Percentiles rank a stretch among this genome's conserved stretches.
Evolutionary conservation across 2,888 invertebrate genomes (phyloP).

Genomic region (Catocala sponsa): DNA sequence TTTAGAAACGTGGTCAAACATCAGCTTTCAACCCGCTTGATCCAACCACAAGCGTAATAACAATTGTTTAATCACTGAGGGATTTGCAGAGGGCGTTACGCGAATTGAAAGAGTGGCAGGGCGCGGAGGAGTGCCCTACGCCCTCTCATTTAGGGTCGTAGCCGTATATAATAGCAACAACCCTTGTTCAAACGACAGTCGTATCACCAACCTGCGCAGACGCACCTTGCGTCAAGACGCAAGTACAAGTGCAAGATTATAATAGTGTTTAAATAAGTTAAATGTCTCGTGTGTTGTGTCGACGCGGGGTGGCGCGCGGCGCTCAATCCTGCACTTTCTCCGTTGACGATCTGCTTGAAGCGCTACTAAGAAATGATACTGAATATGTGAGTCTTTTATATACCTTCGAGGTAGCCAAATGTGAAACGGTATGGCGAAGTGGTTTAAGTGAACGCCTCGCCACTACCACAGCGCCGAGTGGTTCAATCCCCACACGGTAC

Average conservation of each 20-base stretch:
- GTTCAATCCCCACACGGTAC: background rate
- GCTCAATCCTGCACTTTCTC: slow-evolving; percentile 59
- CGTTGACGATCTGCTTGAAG: slow-evolving; percentile 56
- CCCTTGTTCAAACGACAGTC: slow-evolving; percentile 29
- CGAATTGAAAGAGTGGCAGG: slow-evolving; percentile 50
- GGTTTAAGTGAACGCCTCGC: background rate
- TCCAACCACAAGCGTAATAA: slow-evolving; percentile 34
- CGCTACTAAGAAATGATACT: slow-evolving; percentile 45
- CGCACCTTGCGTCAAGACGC: slow-evolving; percentile 9
- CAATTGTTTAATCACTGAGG: slow-evolving; percentile 65
- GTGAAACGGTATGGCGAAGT: too few relatives aligned
- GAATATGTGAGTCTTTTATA: slow-evolving; percentile 32
- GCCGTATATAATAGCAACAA: slow-evolving; percentile 36
- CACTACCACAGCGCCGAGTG: background rate
- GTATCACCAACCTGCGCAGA: slow-evolving; percentile 30
- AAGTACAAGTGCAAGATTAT: too few relatives aligned
- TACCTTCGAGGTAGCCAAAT: too few relatives aligned
- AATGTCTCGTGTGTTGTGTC: slow-evolving; percentile 56
- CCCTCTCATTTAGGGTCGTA: slow-evolving; percentile 30
- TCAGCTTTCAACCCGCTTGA: background rate
- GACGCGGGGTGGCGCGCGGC: slow-evolving; percentile 67
- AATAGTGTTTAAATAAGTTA: background rate
- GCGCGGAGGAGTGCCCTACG: slow-evolving; percentile 51
- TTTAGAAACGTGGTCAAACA: too few relatives aligned
- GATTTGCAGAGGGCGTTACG: slow-evolving; percentile 64